Evolutionary conservation across 2,797 vertebrate genomes (phyloP).

Genomic region (Myotis pilosus): DNA sequence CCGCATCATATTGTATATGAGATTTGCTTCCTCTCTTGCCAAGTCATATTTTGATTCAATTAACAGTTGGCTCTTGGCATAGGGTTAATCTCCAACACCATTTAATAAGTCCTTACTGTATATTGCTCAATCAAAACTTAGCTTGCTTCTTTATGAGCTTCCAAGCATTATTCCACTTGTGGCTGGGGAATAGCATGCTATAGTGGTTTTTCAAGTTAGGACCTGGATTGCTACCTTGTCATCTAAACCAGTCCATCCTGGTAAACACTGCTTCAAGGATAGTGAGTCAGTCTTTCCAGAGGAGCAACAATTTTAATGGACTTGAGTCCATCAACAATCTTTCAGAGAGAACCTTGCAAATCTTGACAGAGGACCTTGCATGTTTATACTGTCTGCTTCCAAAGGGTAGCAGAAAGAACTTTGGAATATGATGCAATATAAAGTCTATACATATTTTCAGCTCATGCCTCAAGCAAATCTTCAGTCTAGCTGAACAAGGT

Average conservation of each 20-base stretch:
- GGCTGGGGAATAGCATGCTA: background rate
- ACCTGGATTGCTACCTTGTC: background rate
- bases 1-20: background rate
- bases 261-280: background rate
- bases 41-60: background rate
- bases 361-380: background rate
- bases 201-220: conserved; percentile 38
- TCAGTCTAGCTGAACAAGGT: background rate
- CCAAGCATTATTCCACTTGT: background rate
- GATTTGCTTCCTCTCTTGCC: background rate
- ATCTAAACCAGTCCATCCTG: background rate
- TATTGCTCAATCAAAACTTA: background rate
- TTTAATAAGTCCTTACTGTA: background rate
- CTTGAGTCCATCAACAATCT: background rate
- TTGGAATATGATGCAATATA: background rate
- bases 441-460: background rate
- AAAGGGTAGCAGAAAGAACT: background rate
- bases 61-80: background rate
- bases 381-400: background rate
- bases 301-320: background rate
- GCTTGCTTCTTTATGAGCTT: background rate
- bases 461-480: background rate
- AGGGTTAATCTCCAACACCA: background rate
- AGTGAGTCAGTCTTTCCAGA: conserved; percentile 11
- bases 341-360: background rate